These are phyloP conservation scores for Aphelenchoides besseyi DNA, from an alignment of 1,140 invertebrate genomes.

Conservation along the genomic window DNA sequence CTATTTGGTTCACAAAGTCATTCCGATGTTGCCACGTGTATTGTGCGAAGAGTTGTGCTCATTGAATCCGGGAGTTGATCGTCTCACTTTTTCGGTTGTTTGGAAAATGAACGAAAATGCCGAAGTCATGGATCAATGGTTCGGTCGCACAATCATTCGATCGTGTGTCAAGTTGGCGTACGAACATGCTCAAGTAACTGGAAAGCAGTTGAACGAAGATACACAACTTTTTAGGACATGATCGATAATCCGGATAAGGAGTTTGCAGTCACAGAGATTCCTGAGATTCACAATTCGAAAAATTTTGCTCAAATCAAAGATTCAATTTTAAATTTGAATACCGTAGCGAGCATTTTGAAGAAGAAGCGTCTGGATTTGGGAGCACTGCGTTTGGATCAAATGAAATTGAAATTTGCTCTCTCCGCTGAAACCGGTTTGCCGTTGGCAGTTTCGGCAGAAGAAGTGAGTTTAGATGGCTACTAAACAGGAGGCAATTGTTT, in stretches of 20 bases:
- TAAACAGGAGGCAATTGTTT: neutral
- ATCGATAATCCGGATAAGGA: constrained; percentile 77
- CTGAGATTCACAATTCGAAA: constrained; percentile 71
- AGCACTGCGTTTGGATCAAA: constrained; percentile 54
- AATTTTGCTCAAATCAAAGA: constrained; percentile 70
- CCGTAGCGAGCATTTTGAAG: constrained; percentile 48
- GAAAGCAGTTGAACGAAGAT: neutral
- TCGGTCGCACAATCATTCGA: constrained; percentile 84
- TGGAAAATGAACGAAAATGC: constrained; percentile 85
- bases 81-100: constrained; percentile 86
- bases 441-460: constrained; percentile 44
- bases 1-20: constrained; percentile 63
- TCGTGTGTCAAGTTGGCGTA: constrained; percentile 65
- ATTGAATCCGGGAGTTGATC: constrained; percentile 76
- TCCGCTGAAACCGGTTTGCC: constrained; percentile 58
- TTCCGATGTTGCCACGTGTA: constrained; percentile 83
- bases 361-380: constrained; percentile 43
- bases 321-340: constrained; percentile 63
- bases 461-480: constrained; percentile 26
- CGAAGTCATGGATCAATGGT: constrained; percentile 78
- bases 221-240: constrained; percentile 46
- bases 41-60: constrained; percentile 83
- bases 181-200: constrained; percentile 53
- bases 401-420: constrained; percentile 56
- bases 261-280: constrained; percentile 26